A percentile compares a stretch with the other conserved stretches of the same genome.
These are phyloP conservation scores for Carassius auratus DNA, from an alignment of 2,113 vertebrate species.

Conservation along the genomic window DNA sequence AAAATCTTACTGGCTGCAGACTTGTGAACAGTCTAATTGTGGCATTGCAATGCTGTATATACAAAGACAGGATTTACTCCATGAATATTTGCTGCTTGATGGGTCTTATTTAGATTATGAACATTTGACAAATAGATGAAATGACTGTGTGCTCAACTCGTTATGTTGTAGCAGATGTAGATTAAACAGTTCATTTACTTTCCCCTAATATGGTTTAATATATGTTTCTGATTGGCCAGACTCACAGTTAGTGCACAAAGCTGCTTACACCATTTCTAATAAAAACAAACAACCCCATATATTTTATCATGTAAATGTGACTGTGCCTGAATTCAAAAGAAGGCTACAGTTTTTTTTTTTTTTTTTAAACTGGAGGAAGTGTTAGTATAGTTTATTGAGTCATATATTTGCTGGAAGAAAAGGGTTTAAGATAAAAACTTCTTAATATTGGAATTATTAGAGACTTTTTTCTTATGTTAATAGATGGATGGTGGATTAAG, in stretches of 20 bases:
- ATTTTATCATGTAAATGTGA: not conserved
- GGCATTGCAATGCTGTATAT: not conserved
- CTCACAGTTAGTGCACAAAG: not conserved
- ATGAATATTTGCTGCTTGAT: not conserved
- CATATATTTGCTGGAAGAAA: not conserved
- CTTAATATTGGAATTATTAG: not conserved
- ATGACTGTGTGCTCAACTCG: not conserved
- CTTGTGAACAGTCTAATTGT: too few relatives aligned
- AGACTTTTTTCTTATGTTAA: not conserved
- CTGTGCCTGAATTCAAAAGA: not conserved
- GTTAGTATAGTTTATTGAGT: not conserved
- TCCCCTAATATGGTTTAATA: not conserved
- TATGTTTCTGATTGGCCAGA: not conserved
- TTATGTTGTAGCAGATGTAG: slow-evolving; percentile 29
- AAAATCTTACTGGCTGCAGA: too few relatives aligned
- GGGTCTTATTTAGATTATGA: not conserved
- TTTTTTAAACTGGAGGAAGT: not conserved
- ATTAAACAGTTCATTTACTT: slow-evolving; percentile 22
- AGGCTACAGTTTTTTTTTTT: not conserved
- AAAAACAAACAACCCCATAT: not conserved
- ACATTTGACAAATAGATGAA: not conserved
- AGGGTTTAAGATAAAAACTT: too few relatives aligned
- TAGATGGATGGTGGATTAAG: too few relatives aligned
- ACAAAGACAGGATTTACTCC: not conserved
- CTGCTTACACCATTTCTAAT: not conserved